Evolutionary conservation across 2,888 invertebrate genomes (phyloP).

Genomic region (Apotomis turbidana): DNA sequence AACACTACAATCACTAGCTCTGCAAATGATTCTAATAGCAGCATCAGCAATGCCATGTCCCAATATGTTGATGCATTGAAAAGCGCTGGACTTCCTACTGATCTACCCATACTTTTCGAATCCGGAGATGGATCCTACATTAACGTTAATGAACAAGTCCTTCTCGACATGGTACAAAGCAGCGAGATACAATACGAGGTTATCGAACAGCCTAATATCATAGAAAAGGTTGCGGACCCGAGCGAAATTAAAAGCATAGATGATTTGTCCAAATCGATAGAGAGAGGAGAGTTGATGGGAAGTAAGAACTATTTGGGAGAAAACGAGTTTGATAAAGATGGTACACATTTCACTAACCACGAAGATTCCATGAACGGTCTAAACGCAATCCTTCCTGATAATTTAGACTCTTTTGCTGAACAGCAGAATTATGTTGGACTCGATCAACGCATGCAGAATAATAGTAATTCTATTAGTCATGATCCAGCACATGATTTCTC

Average conservation of each 20-base stretch:
- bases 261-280: conserved; percentile 78
- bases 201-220: conserved; percentile 80
- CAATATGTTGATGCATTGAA: conserved; percentile 80
- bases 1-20: conserved; percentile 56
- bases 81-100: conserved; percentile 75
- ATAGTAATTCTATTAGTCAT: conserved; percentile 62
- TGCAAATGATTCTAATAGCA: conserved; percentile 56
- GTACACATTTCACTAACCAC: conserved; percentile 58
- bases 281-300: conserved; percentile 73
- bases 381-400: conserved; percentile 74
- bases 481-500: conserved; percentile 72
- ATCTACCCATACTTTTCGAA: conserved; percentile 85
- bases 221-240: conserved; percentile 77
- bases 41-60: conserved; percentile 74
- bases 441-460: conserved; percentile 66
- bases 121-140: conserved; percentile 86
- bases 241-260: conserved; percentile 81
- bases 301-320: conserved; percentile 61
- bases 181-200: conserved; percentile 81
- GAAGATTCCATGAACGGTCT: conserved; percentile 74
- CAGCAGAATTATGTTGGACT: conserved; percentile 75
- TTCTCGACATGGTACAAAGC: conserved; percentile 82
- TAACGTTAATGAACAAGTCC: conserved; percentile 85
- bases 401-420: conserved; percentile 72
- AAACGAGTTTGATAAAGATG: conserved; percentile 63